Percentiles rank a stretch among this genome's conserved stretches.
These are phyloP conservation scores for Creontiades dilutus DNA, from an alignment of 2,888 invertebrate genomes.

Conservation along the genomic window DNA sequence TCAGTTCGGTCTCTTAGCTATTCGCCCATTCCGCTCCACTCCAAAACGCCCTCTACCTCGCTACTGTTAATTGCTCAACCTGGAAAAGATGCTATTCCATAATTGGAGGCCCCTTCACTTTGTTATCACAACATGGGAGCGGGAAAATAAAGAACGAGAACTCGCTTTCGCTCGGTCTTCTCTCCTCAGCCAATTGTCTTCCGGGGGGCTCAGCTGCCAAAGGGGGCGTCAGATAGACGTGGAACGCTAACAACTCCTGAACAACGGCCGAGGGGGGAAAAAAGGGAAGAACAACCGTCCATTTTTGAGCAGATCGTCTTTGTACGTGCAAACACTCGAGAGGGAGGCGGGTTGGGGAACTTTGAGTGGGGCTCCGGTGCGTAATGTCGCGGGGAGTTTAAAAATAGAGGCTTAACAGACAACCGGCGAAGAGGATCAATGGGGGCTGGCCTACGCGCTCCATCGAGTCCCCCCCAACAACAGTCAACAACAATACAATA, in stretches of 20 bases:
- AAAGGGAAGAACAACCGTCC: not conserved
- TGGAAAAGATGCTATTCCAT: not conserved
- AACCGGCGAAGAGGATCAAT: slow-evolving; percentile 9
- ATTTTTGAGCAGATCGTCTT: not conserved
- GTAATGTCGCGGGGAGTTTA: not conserved
- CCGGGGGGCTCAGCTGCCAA: not conserved
- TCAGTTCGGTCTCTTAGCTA: too few species aligned
- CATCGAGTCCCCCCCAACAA: slow-evolving; percentile 11
- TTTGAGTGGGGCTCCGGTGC: not conserved
- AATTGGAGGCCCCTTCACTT: slow-evolving; percentile 3
- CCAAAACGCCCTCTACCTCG: not conserved
- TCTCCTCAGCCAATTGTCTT: not conserved
- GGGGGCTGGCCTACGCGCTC: not conserved
- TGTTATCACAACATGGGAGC: not conserved
- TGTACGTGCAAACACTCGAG: not conserved
- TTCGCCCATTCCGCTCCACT: not conserved
- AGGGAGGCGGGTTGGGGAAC: not conserved
- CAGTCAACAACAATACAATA: slow-evolving; percentile 5
- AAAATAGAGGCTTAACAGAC: slow-evolving; percentile 9
- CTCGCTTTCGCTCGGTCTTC: too few species aligned
- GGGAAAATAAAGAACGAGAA: not conserved
- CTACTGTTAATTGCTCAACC: slow-evolving; percentile 2
- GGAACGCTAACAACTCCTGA: slow-evolving; percentile 7
- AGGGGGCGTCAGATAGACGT: not conserved
- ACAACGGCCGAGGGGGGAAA: not conserved